A percentile compares a stretch with the other conserved stretches of the same genome.
Conservation (phyloP, 2,797 vertebrate genomes). For the Sciurus carolinensis region DNA sequence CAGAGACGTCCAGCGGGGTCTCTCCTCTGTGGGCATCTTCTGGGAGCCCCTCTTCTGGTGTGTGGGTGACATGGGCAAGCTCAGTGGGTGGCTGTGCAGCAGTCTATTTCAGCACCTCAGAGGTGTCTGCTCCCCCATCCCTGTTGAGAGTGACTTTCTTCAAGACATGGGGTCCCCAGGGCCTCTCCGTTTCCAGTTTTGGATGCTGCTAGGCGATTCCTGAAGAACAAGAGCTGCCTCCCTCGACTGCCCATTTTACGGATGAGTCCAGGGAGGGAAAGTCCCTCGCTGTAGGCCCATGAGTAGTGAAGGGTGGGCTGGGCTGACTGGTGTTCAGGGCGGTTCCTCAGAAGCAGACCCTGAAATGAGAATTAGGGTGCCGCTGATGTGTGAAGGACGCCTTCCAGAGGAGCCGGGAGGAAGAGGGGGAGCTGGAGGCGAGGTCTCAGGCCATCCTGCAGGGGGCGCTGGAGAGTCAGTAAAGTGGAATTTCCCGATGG, state of each 20-base stretch:
- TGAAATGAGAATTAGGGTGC: not conserved
- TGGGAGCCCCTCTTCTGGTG: not conserved
- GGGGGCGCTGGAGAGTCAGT: not conserved
- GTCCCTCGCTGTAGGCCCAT: too few relatives aligned
- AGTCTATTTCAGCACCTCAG: too few relatives aligned
- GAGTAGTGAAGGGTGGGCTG: too few relatives aligned
- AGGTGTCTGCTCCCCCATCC: not conserved
- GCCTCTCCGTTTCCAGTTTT: not conserved
- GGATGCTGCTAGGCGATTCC: not conserved
- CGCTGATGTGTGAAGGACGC: accelerated
- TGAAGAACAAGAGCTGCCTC: not conserved
- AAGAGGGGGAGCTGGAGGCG: not conserved
- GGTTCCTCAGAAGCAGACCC: not conserved
- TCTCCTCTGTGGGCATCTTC: not conserved
- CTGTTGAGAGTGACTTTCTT: not conserved
- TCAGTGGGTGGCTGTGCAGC: accelerated
- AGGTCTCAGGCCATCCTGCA: not conserved
- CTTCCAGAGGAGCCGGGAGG: not conserved
- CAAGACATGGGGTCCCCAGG: accelerated
- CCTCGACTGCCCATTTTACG: not conserved
- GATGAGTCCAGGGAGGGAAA: not conserved
- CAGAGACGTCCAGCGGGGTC: not conserved
- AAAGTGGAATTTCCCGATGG: too few relatives aligned
- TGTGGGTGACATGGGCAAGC: accelerated
- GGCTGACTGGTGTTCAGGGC: too few relatives aligned